phyloP scores from a whole-genome alignment of 2,797 vertebrate genomes.

The Sebastes melanostomus region DNA sequence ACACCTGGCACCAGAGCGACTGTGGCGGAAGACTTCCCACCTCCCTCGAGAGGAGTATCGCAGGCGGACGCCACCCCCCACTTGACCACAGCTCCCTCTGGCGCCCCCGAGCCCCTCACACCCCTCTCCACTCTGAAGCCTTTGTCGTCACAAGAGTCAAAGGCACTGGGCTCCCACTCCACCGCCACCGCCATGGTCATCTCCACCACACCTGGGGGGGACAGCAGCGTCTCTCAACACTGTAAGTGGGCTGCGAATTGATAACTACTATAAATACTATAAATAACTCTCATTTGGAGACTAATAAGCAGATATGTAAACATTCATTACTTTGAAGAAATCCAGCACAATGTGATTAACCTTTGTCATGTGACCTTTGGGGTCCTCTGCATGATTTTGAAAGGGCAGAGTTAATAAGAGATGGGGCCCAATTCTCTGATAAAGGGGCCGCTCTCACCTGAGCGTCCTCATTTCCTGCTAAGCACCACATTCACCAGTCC shows the following conservation, averaged over 20 bases:
- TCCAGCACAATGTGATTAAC: background rate
- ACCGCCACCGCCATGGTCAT: constrained; percentile 63
- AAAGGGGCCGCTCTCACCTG: constrained; percentile 11
- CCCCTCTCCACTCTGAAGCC: constrained; percentile 58
- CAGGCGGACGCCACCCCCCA: constrained; percentile 66
- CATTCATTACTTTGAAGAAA: background rate
- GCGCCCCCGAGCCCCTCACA: constrained; percentile 43
- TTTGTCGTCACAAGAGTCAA: constrained; percentile 59
- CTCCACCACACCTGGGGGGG: constrained; percentile 82
- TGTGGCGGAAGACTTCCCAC: constrained; percentile 17
- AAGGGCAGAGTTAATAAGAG: background rate
- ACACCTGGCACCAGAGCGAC: constrained; percentile 34
- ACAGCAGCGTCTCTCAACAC: constrained; percentile 93
- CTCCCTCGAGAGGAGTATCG: constrained; percentile 55
- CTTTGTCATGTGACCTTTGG: background rate
- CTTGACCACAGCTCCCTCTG: constrained; percentile 62
- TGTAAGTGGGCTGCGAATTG: constrained; percentile 80
- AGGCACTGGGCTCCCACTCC: constrained; percentile 63
- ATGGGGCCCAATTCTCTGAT: background rate
- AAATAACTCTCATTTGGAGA: background rate
- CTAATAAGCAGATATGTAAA: background rate
- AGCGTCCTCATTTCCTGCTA: constrained; percentile 1
- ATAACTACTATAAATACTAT: background rate
- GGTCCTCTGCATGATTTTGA: background rate
- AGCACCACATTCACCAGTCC: constrained; percentile 8